Evolutionary conservation across 2,888 invertebrate species (phyloP).

Genomic region (Agriopis marginaria): DNA sequence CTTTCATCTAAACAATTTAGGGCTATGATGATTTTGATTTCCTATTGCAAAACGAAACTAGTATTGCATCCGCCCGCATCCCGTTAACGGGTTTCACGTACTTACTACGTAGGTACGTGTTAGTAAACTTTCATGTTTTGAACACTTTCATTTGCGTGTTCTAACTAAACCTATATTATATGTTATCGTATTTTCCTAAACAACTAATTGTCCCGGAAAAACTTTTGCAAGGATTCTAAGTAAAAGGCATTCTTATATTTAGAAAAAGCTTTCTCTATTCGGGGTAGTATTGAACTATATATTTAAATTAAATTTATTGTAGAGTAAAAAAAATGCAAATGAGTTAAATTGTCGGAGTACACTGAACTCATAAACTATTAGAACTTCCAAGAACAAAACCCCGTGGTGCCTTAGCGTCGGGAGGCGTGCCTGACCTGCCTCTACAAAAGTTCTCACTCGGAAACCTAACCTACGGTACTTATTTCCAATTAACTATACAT

Average conservation of each 20-base stretch:
- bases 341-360: conserved; percentile 61
- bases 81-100: conserved; percentile 40
- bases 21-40: conserved; percentile 52
- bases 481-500: conserved; percentile 42
- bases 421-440: conserved; percentile 64
- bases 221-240: no score
- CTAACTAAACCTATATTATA: no score
- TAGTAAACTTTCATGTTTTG: conserved; percentile 24
- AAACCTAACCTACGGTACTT: conserved; percentile 42
- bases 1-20: conserved; percentile 25
- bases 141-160: background rate
- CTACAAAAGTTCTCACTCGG: conserved; percentile 45
- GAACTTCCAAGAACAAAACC: conserved; percentile 67
- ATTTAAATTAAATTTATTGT: background rate
- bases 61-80: conserved; percentile 47
- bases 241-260: no score
- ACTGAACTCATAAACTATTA: conserved; percentile 74
- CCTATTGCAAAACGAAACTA: conserved; percentile 48
- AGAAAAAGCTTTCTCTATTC: background rate
- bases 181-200: no score
- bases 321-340: conserved; percentile 40
- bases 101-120: conserved; percentile 12
- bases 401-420: conserved; percentile 70
- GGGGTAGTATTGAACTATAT: background rate
- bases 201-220: no score